Percentiles rank a stretch among this genome's conserved stretches.
These are phyloP conservation scores for Thaumatotibia leucotreta DNA, from an alignment of 1,140 invertebrate genomes.

Conservation along the genomic window DNA sequence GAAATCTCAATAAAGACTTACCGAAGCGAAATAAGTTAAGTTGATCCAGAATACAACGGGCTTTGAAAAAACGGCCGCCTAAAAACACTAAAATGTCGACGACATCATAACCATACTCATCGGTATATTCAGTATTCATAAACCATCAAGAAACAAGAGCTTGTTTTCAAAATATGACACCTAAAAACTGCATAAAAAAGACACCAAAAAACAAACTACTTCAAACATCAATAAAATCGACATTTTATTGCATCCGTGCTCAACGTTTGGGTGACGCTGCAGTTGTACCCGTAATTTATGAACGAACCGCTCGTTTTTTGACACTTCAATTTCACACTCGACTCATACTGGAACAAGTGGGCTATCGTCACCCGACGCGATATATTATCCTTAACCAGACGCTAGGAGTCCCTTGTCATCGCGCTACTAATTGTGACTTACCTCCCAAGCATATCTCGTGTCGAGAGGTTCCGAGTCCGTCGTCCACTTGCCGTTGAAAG, in stretches of 20 bases:
- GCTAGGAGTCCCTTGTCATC: conserved; percentile 34
- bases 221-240: conserved; percentile 60
- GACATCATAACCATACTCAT: neutral
- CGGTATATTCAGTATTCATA: neutral
- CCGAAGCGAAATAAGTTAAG: neutral
- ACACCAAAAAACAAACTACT: conserved; percentile 39
- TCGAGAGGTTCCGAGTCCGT: conserved; percentile 80
- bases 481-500: conserved; percentile 83
- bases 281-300: conserved; percentile 57
- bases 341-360: conserved; percentile 41
- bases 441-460: conserved; percentile 84
- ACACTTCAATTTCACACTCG: conserved; percentile 50
- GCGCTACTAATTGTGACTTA: conserved; percentile 71
- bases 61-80: neutral
- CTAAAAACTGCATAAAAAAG: conserved; percentile 21
- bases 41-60: neutral
- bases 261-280: conserved; percentile 28
- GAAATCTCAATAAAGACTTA: neutral
- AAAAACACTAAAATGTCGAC: conserved; percentile 1
- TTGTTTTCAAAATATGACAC: conserved; percentile 10
- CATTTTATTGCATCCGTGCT: conserved; percentile 57
- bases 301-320: conserved; percentile 41
- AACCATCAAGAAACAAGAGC: conserved; percentile 6
- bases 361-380: conserved; percentile 30
- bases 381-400: conserved; percentile 21